phyloP scores from a whole-genome alignment of 2,888 invertebrate species.

The Caenorhabditis sinica region DNA sequence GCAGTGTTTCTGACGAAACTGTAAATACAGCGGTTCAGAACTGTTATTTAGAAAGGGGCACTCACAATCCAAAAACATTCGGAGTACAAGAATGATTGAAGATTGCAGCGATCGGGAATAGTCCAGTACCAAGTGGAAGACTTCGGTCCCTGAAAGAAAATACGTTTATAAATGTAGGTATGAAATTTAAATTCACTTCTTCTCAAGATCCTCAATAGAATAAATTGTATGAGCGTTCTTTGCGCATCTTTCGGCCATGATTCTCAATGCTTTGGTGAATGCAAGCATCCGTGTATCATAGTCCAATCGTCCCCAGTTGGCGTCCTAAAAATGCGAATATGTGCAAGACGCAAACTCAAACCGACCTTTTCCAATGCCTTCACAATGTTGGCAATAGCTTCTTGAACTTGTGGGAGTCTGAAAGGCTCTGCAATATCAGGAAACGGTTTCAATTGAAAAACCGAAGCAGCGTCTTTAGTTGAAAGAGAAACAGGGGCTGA shows the following conservation, averaged over 20 bases:
- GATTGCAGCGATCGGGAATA: conserved; percentile 69
- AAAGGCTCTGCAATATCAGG: conserved; percentile 46
- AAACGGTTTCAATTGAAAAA: conserved; percentile 42
- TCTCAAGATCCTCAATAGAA: conserved; percentile 41
- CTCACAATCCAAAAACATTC: conserved; percentile 67
- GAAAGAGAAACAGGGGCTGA: conserved; percentile 30
- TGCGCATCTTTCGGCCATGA: conserved; percentile 55
- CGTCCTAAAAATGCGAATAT: conserved; percentile 21
- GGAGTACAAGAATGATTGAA: conserved; percentile 71
- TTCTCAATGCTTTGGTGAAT: conserved; percentile 46
- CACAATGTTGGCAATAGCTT: conserved; percentile 23
- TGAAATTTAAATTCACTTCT: conserved; percentile 16
- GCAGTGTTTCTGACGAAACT: conserved; percentile 66
- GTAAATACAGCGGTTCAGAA: conserved; percentile 10
- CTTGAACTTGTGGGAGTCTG: conserved; percentile 23
- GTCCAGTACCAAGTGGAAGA: conserved; percentile 63
- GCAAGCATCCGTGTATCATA: neutral
- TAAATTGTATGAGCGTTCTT: conserved; percentile 62
- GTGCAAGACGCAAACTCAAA: neutral
- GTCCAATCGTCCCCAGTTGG: conserved; percentile 54
- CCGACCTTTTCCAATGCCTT: conserved; percentile 29
- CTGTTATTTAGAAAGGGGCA: neutral
- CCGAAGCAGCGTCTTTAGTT: conserved; percentile 25
- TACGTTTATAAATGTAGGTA: neutral
- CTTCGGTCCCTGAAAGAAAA: conserved; percentile 27